phyloP scores from a whole-genome alignment of 2,888 invertebrate genomes.

The Volucella bombylans region DNA sequence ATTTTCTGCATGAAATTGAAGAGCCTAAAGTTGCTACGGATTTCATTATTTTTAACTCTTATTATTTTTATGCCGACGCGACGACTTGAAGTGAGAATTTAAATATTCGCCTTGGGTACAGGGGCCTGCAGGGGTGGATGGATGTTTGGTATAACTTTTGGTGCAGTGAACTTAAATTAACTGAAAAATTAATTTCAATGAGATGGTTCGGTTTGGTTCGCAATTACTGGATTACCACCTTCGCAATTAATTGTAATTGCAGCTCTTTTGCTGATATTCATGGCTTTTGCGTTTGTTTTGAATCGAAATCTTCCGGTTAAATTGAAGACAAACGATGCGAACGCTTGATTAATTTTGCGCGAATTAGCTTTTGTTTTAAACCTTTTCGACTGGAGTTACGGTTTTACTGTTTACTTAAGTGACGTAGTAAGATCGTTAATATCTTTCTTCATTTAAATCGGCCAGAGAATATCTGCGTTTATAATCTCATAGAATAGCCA shows the following conservation, averaged over 20 bases:
- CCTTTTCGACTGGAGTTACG: not conserved
- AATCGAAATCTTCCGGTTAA: slow-evolving; percentile 5
- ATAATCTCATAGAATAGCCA: too few relatives aligned
- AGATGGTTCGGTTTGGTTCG: slow-evolving; percentile 38
- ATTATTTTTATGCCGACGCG: slow-evolving; percentile 2
- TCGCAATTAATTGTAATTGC: slow-evolving; percentile 19
- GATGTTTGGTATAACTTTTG: slow-evolving; percentile 17
- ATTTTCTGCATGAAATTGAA: slow-evolving; percentile 28
- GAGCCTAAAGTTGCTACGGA: not conserved
- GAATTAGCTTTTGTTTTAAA: slow-evolving; percentile 4
- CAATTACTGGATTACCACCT: slow-evolving; percentile 11
- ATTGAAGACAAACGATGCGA: slow-evolving; percentile 21
- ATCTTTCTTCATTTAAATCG: too few relatives aligned
- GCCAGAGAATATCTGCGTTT: too few relatives aligned
- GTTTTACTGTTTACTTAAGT: too few relatives aligned
- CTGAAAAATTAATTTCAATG: slow-evolving; percentile 59
- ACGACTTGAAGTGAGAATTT: slow-evolving; percentile 36
- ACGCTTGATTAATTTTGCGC: slow-evolving; percentile 26
- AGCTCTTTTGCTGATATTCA: slow-evolving; percentile 39
- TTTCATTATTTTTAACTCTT: not conserved
- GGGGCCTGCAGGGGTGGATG: not conserved
- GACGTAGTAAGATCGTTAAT: too few relatives aligned
- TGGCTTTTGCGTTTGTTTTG: slow-evolving; percentile 50
- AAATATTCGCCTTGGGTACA: slow-evolving; percentile 37
- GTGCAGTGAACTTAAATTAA: slow-evolving; percentile 46